Conservation (phyloP, 2,888 invertebrate genomes). For the Aporophyla lueneburgensis region DNA sequence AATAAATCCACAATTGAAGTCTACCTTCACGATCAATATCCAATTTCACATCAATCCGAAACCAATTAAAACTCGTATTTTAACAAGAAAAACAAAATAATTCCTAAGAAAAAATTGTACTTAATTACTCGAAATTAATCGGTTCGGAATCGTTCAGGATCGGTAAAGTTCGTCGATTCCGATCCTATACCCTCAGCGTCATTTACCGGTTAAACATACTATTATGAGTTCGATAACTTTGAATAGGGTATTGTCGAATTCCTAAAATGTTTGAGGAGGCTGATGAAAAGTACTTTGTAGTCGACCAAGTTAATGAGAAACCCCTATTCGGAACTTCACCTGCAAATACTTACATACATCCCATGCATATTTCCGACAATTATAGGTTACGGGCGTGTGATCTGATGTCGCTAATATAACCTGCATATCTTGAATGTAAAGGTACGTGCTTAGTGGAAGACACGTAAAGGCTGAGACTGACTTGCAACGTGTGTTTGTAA, state of each 20-base stretch:
- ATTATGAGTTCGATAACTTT: conserved; percentile 24
- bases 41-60: conserved; percentile 31
- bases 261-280: background rate
- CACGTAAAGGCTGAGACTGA: no score
- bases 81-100: conserved; percentile 46
- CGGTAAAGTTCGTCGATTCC: conserved; percentile 26
- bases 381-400: no score
- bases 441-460: no score
- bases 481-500: no score
- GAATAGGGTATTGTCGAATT: background rate
- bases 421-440: no score
- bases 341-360: no score
- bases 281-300: background rate
- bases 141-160: conserved; percentile 30
- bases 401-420: no score
- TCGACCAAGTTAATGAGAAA: no score
- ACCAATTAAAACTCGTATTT: conserved; percentile 45
- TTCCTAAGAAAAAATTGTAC: conserved; percentile 19
- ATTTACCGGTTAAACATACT: conserved; percentile 4
- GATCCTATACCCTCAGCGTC: background rate
- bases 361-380: no score
- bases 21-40: conserved; percentile 25
- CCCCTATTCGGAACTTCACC: no score
- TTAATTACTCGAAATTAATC: conserved; percentile 27
- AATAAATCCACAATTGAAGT: conserved; percentile 3